Evolutionary conservation across 2,113 vertebrate species (phyloP).

Genomic region (Austrofundulus limnaeus): DNA sequence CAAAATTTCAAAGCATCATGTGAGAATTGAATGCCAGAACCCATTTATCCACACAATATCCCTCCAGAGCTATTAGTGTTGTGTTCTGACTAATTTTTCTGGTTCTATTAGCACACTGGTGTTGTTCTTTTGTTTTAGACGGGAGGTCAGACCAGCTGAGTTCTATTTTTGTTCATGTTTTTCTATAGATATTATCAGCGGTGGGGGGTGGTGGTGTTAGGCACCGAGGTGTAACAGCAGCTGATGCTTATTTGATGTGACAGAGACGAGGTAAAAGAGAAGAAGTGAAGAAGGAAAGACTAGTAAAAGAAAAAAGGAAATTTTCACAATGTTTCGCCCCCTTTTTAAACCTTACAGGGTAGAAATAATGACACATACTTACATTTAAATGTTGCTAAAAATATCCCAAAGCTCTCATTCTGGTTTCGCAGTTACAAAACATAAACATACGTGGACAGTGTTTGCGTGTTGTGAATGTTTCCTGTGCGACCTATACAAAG

Average conservation of each 20-base stretch:
- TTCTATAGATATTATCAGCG: slow-evolving; percentile 21
- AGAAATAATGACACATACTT: slow-evolving; percentile 15
- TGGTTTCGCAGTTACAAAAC: slow-evolving; percentile 17
- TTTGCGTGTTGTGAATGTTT: slow-evolving; percentile 9
- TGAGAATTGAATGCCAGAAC: neutral
- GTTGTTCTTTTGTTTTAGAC: slow-evolving; percentile 3
- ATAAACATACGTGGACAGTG: neutral
- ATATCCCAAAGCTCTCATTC: slow-evolving; percentile 23
- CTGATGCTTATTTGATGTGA: slow-evolving; percentile 17
- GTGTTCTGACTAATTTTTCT: neutral
- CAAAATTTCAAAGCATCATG: neutral
- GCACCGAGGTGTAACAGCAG: slow-evolving; percentile 29
- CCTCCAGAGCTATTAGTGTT: slow-evolving; percentile 1
- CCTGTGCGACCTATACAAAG: neutral
- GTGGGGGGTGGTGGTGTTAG: slow-evolving; percentile 40
- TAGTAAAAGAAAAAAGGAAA: slow-evolving; percentile 7
- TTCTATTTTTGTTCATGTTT: slow-evolving; percentile 41
- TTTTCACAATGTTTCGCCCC: slow-evolving; percentile 1
- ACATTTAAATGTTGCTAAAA: slow-evolving; percentile 5
- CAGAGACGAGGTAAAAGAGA: slow-evolving; percentile 17
- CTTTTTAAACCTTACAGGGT: neutral
- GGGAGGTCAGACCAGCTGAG: slow-evolving; percentile 9
- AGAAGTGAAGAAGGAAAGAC: neutral
- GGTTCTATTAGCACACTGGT: neutral
- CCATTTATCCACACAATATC: neutral